phyloP scores from a whole-genome alignment of 2,113 vertebrate species.

The Chlamydotis undulata region DNA sequence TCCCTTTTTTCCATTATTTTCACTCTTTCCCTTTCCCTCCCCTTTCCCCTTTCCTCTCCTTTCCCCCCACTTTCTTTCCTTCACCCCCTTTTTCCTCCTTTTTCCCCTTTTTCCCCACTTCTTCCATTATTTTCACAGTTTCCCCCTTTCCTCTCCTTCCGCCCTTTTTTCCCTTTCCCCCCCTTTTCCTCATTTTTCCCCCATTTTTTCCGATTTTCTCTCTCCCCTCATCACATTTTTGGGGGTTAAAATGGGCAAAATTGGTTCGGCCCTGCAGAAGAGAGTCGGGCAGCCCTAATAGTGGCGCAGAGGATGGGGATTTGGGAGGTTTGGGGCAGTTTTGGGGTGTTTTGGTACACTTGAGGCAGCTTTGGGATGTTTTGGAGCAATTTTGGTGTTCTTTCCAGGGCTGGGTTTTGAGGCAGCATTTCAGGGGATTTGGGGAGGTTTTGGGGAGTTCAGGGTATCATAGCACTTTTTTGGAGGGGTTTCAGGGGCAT shows the following conservation, averaged over 20 bases:
- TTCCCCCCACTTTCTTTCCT: too few species aligned
- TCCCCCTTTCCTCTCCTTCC: not conserved
- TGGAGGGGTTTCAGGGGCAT: not conserved
- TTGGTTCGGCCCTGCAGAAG: too few species aligned
- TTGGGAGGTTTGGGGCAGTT: not conserved
- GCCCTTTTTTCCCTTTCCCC: not conserved
- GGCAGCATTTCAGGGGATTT: too few species aligned
- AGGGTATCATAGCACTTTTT: not conserved
- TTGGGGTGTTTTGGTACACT: not conserved
- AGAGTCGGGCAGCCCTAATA: rapidly evolving
- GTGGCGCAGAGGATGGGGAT: rapidly evolving
- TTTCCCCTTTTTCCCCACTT: not conserved
- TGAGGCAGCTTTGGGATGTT: not conserved
- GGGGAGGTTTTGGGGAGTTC: not conserved
- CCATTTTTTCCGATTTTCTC: too few species aligned
- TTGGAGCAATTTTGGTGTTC: not conserved
- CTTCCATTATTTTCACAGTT: too few species aligned
- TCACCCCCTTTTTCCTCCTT: too few species aligned
- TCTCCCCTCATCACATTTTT: not conserved
- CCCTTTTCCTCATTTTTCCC: not conserved
- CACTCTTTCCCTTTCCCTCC: too few species aligned
- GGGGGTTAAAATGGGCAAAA: not conserved
- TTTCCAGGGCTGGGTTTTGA: not conserved
- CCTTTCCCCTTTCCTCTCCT: too few species aligned
- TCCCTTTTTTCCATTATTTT: not conserved